These are phyloP conservation scores for Holotrichia oblita DNA, from an alignment of 1,140 invertebrate genomes.

Conservation along the genomic window DNA sequence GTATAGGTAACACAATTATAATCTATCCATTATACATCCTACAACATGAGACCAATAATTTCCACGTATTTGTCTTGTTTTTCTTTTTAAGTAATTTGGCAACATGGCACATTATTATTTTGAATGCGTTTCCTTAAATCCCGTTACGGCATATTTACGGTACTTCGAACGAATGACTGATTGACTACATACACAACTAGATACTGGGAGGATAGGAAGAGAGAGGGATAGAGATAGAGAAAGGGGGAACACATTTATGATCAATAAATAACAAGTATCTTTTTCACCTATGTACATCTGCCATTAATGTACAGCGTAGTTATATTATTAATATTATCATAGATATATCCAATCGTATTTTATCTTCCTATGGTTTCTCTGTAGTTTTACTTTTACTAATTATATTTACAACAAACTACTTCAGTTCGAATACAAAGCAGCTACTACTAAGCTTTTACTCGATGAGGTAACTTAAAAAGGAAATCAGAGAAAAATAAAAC, in stretches of 20 bases:
- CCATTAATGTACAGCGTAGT: too few relatives aligned
- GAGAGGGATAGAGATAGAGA: background rate
- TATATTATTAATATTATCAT: constrained; percentile 16
- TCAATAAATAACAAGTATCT: constrained; percentile 39
- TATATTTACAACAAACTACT: constrained; percentile 35
- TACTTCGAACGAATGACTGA: background rate
- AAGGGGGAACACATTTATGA: background rate
- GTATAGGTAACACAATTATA: background rate
- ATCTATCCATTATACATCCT: background rate
- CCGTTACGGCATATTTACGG: background rate
- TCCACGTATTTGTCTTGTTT: background rate
- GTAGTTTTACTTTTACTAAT: background rate
- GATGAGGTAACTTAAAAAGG: constrained; percentile 28
- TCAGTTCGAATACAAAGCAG: constrained; percentile 29
- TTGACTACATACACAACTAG: constrained; percentile 28
- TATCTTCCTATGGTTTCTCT: background rate
- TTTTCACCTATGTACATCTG: constrained; percentile 31
- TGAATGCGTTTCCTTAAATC: background rate
- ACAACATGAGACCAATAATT: background rate
- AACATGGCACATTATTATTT: constrained; percentile 31
- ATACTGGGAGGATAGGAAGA: background rate
- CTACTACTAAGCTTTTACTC: background rate
- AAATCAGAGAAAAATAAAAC: background rate
- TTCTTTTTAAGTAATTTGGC: constrained; percentile 31
- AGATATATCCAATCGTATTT: constrained; percentile 8